These are phyloP conservation scores for Mayetiola destructor DNA, from an alignment of 2,888 invertebrate species.

Conservation along the genomic window DNA sequence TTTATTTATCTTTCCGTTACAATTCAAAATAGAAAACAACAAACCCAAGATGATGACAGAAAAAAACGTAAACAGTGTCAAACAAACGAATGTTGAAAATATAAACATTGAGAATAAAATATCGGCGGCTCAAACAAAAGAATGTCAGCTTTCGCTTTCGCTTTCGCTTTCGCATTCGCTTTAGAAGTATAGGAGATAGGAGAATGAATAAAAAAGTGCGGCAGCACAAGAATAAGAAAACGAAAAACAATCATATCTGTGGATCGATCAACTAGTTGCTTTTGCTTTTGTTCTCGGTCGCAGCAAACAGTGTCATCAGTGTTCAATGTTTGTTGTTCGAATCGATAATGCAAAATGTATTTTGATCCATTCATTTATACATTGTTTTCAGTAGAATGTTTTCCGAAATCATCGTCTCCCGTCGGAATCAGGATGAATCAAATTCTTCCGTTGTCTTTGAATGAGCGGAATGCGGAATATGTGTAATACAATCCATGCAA, in stretches of 20 bases:
- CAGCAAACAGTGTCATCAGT: not conserved
- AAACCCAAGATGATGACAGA: too few species aligned
- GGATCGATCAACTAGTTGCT: constrained; percentile 13
- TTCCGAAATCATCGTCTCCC: too few species aligned
- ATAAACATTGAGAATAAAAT: constrained; percentile 8
- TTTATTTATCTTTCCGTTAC: not conserved
- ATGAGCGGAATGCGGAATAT: too few species aligned
- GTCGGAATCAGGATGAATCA: too few species aligned
- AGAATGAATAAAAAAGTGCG: not conserved
- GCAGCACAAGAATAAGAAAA: not conserved
- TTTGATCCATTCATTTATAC: too few species aligned
- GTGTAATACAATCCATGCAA: too few species aligned
- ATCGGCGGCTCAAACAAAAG: constrained; percentile 7
- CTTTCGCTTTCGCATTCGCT: too few species aligned
- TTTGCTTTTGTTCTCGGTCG: constrained; percentile 3
- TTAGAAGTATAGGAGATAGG: too few species aligned
- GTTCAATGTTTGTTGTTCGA: not conserved
- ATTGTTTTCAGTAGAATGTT: too few species aligned
- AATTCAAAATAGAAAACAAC: too few species aligned
- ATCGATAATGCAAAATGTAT: too few species aligned
- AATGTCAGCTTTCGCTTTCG: not conserved
- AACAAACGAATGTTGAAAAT: not conserved
- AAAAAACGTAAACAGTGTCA: constrained; percentile 11
- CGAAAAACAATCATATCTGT: constrained; percentile 9
- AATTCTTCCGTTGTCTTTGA: too few species aligned